A percentile compares a stretch with the other conserved stretches of the same genome.
Conservation (phyloP, 2,888 invertebrate species). For the Amaurobius ferox region DNA sequence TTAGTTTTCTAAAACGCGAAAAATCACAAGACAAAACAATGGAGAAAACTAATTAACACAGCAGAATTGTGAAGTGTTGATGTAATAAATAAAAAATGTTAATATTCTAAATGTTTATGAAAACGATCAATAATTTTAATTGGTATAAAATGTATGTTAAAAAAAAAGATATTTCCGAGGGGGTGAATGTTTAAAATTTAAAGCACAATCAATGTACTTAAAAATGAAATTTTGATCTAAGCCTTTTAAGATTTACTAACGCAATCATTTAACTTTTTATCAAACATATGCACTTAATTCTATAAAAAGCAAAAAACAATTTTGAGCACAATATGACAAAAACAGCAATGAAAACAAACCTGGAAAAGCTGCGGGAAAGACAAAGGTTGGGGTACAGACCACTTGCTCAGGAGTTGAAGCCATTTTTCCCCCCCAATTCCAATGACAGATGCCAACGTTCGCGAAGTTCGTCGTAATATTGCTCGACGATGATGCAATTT, state of each 20-base stretch:
- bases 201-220: conserved; percentile 34
- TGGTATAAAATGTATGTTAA: background rate
- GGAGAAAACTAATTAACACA: conserved; percentile 4
- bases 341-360: conserved; percentile 63
- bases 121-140: background rate
- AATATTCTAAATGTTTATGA: no score
- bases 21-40: background rate
- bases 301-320: background rate
- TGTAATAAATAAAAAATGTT: no score
- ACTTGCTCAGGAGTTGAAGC: conserved; percentile 73
- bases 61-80: background rate
- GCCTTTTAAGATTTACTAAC: conserved; percentile 29
- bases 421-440: conserved; percentile 70
- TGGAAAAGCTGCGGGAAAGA: conserved; percentile 74
- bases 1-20: no score
- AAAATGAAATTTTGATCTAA: conserved; percentile 55
- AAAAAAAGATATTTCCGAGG: background rate
- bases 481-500: conserved; percentile 17
- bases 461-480: conserved; percentile 15
- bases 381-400: conserved; percentile 74
- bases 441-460: conserved; percentile 43
- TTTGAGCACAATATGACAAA: background rate
- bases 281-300: background rate
- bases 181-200: background rate
- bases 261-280: background rate